These are phyloP conservation scores for Halcyon chelicuti DNA, from an alignment of 2,797 vertebrate species.

Conservation along the genomic window DNA sequence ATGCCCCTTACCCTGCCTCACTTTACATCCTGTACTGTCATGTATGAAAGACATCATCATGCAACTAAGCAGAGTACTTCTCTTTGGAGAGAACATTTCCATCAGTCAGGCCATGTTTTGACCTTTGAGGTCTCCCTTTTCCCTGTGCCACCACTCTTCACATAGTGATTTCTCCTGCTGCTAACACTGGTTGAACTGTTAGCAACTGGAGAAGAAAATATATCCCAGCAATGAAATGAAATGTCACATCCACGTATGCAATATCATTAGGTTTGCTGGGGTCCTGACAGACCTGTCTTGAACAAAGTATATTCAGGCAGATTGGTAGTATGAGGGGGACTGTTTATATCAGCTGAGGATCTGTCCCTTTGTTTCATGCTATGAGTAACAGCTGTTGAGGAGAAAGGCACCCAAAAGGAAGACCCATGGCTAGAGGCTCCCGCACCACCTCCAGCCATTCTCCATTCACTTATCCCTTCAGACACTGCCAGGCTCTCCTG, in stretches of 20 bases:
- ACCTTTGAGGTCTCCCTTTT: not conserved
- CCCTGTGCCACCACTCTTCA: not conserved
- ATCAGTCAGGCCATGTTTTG: not conserved
- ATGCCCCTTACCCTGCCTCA: not conserved
- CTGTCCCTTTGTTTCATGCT: not conserved
- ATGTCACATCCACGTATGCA: not conserved
- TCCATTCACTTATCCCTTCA: not conserved
- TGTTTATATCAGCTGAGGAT: not conserved
- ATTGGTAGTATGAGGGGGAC: not conserved
- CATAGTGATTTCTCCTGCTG: not conserved
- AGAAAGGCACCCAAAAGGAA: not conserved
- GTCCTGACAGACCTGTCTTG: not conserved
- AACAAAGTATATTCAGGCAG: not conserved
- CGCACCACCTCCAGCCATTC: not conserved
- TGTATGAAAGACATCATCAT: not conserved
- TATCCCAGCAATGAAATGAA: not conserved
- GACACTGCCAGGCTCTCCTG: not conserved
- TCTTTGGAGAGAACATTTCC: not conserved
- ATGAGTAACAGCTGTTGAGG: not conserved
- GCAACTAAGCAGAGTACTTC: not conserved
- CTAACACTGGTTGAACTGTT: not conserved
- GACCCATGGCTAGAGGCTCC: not conserved
- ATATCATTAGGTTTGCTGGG: not conserved
- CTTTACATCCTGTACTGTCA: not conserved
- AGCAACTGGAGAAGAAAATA: not conserved